phyloP scores from a whole-genome alignment of 2,113 vertebrate species.

The Microtus montanus region DNA sequence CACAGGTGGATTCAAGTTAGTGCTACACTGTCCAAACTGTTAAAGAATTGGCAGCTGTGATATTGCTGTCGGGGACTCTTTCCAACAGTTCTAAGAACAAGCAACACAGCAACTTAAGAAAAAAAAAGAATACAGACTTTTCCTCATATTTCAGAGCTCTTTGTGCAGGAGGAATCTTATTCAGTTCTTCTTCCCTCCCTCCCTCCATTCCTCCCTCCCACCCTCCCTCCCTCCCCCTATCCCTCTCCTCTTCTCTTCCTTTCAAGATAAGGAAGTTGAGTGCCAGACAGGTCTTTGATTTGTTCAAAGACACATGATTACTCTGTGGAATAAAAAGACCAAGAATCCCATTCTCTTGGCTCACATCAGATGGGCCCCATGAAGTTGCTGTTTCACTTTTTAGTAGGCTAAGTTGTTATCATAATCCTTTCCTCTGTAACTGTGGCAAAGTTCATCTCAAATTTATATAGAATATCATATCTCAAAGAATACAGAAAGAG shows the following conservation, averaged over 20 bases:
- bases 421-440: neutral
- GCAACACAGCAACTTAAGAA: conserved; percentile 1
- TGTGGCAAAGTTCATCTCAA: conserved; percentile 25
- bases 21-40: conserved; percentile 49
- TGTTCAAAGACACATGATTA: conserved; percentile 31
- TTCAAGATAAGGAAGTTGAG: conserved; percentile 35
- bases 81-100: conserved; percentile 59
- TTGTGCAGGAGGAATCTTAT: neutral
- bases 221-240: too few relatives aligned
- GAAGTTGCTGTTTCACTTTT: neutral
- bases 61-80: conserved; percentile 48
- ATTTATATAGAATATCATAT: neutral
- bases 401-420: neutral
- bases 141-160: conserved; percentile 44
- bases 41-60: conserved; percentile 67
- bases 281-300: conserved; percentile 42
- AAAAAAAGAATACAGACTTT: conserved; percentile 18
- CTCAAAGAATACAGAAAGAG: neutral
- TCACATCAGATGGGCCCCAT: neutral
- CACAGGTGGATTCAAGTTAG: conserved; percentile 67
- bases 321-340: neutral
- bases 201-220: too few relatives aligned
- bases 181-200: neutral
- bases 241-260: neutral
- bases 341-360: conserved; percentile 10